Conservation (phyloP, 2,113 vertebrate genomes). For the Xiphorhynchus elegans region DNA sequence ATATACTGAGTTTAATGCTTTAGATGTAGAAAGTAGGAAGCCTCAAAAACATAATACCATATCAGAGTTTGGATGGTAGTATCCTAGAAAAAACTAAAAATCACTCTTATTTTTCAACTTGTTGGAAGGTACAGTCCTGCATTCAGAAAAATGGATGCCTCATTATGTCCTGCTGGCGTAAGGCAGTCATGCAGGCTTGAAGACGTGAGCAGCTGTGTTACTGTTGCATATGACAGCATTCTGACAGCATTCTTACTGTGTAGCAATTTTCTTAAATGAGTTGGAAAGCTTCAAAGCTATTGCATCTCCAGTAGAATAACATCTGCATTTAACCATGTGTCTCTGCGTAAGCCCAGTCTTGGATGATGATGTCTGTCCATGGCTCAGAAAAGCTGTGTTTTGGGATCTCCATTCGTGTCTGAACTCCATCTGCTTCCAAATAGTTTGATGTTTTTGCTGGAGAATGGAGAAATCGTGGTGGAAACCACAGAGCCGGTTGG, state of each 20-base stretch:
- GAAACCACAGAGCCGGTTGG: conserved; percentile 1
- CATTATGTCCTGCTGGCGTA: not conserved
- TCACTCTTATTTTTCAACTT: not conserved
- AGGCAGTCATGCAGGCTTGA: not conserved
- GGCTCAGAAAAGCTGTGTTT: conserved; percentile 40
- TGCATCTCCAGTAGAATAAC: not conserved
- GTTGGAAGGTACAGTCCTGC: not conserved
- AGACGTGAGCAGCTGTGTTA: not conserved
- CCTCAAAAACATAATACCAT: not conserved
- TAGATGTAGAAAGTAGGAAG: not conserved
- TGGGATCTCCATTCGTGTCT: conserved; percentile 13
- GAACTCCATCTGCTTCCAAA: conserved; percentile 20
- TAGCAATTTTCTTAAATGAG: not conserved
- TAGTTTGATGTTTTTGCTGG: conserved; percentile 28
- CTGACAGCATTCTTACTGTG: not conserved
- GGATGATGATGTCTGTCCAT: not conserved
- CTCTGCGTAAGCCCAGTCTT: not conserved
- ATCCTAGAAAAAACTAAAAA: not conserved
- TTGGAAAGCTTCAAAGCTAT: not conserved
- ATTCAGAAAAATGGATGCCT: not conserved
- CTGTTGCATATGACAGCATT: not conserved
- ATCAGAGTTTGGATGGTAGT: not conserved
- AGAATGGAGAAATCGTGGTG: conserved; percentile 2
- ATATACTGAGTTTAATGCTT: not conserved
- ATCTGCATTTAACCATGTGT: conserved; percentile 3